Evolutionary conservation across 2,797 vertebrate genomes (phyloP).

Genomic region (Chrysolophus pictus): DNA sequence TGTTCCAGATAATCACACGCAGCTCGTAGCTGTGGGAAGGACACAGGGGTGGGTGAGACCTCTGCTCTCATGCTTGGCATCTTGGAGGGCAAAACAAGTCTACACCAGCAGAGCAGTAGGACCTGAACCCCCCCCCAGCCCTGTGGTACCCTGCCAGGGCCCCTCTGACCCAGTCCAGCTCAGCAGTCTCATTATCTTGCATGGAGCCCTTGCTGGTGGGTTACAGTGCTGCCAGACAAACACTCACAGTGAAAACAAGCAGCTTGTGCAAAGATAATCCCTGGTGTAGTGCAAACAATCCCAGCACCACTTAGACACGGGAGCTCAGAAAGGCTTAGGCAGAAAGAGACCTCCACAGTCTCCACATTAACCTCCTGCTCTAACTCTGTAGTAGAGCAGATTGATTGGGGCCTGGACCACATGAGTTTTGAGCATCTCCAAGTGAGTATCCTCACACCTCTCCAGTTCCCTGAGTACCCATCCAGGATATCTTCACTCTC

Average conservation of each 20-base stretch:
- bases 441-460: background rate
- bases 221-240: too few relatives aligned
- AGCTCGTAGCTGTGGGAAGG: constrained; percentile 86
- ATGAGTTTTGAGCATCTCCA: background rate
- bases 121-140: background rate
- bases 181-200: background rate
- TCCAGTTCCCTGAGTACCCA: background rate
- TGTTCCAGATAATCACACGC: constrained; percentile 95
- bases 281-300: too few relatives aligned
- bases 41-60: background rate
- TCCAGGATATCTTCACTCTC: background rate
- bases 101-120: background rate
- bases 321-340: too few relatives aligned
- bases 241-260: too few relatives aligned
- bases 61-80: background rate
- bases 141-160: background rate
- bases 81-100: background rate
- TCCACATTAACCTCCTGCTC: background rate
- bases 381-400: background rate
- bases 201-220: background rate
- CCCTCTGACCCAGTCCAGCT: background rate
- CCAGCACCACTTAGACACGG: too few relatives aligned
- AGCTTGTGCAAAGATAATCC: too few relatives aligned
- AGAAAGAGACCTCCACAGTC: too few relatives aligned
- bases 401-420: background rate